Evolutionary conservation across 2,888 invertebrate genomes (phyloP), one percentile per base, ranked within the genome.

Genomic region (Ryuthela nishihirai): DNA sequence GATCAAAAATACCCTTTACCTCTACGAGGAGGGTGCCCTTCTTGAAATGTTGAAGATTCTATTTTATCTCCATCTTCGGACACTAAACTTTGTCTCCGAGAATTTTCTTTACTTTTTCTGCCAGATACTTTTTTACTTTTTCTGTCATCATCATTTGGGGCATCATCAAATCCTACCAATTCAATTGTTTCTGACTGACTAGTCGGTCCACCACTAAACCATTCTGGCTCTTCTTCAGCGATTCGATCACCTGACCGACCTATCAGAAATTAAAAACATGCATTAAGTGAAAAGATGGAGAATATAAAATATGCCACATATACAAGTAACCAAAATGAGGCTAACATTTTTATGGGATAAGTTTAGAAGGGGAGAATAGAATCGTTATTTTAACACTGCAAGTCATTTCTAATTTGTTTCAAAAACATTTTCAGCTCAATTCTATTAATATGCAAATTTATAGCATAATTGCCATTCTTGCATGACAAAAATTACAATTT

Each of bases 121-220:
- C 40, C 18, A 17, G 21, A 18, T 24, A 48, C 48, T 29, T 50
- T 49, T 17, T 32, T 20, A 15, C 39, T 23, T 15, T 49, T 47
- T n/a, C 41, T 42, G 25, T 62, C 48, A n/a, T 62, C 58, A 20
- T 53, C 60, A 39, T 54, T 25, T 6, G 42, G 32, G 24, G 43
- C 70, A 47, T 87, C 89, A 69, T 94, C 92, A 76, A 95, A 95
- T 17, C 95, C 95, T 42, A 87, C 84, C 68, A 95, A 78, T 75
- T 95, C 95, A 69, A 95, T 95, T 32, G 89, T 91, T 70, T 95
- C 95, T 70, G 85, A 78, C 72, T 92, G 88, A 61, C 92, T 92
- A 61, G 87, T 86, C 40, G 94, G 94, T 39, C 93, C 94, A 59
- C 72, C 71, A 54, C 78, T 78, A 69, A 79, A 85, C 89, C 94